A percentile compares a stretch with the other conserved stretches of the same genome.
phyloP scores from a whole-genome alignment of 2,888 invertebrate genomes.

The Hetaerina titia region DNA sequence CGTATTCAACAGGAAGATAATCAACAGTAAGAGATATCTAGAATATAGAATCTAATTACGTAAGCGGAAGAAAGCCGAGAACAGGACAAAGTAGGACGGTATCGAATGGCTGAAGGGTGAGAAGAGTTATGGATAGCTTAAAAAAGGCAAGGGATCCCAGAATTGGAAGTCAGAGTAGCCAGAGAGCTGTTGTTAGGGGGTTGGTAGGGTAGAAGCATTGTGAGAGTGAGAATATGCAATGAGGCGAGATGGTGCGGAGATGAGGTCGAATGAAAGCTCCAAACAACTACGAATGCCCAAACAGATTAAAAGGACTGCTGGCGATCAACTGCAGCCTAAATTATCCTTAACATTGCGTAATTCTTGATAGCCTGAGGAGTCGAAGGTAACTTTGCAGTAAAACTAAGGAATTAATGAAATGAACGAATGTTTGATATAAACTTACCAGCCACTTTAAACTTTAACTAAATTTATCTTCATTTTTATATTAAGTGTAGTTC shows the following conservation, averaged over 20 bases:
- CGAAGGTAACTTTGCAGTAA: too few species aligned
- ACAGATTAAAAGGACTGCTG: too few species aligned
- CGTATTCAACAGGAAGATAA: neutral
- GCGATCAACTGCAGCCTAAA: too few species aligned
- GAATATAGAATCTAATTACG: neutral
- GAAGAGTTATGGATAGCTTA: neutral
- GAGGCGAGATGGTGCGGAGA: neutral
- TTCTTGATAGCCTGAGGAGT: too few species aligned
- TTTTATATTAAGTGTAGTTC: too few species aligned
- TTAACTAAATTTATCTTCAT: too few species aligned
- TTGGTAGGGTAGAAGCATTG: neutral
- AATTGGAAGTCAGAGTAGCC: neutral
- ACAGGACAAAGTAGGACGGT: neutral
- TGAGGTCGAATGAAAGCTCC: neutral
- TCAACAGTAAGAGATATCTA: neutral
- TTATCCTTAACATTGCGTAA: too few species aligned
- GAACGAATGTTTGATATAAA: too few species aligned
- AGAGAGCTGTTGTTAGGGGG: neutral
- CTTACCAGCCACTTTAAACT: too few species aligned
- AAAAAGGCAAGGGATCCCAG: neutral
- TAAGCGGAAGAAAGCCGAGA: neutral
- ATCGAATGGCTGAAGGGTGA: neutral
- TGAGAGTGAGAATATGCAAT: neutral
- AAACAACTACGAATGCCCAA: too few species aligned
- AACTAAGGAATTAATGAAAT: too few species aligned